Conservation (phyloP, 2,797 vertebrate genomes). For the Ctenopoma multispine region DNA sequence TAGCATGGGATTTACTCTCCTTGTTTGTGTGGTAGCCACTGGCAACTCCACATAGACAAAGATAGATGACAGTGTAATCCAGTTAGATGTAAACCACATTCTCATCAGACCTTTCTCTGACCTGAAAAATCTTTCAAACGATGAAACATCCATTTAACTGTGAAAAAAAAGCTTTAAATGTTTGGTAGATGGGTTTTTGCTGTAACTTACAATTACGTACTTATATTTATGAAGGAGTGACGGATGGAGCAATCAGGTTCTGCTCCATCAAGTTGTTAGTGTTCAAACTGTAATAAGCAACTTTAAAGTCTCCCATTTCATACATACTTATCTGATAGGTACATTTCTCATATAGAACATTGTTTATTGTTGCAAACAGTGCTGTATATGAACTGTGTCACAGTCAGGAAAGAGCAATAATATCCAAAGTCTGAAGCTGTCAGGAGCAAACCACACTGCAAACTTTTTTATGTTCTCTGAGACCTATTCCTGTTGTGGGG, state of each 20-base stretch:
- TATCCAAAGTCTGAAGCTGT: conserved; percentile 14
- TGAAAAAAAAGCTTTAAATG: conserved; percentile 9
- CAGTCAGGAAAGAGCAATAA: conserved; percentile 8
- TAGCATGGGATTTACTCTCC: conserved; percentile 31
- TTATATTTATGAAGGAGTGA: neutral
- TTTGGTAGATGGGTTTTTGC: neutral
- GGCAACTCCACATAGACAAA: conserved; percentile 54
- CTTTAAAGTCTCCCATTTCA: conserved; percentile 7
- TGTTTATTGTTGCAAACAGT: conserved; percentile 1
- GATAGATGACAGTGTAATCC: conserved; percentile 71
- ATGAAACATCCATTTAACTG: conserved; percentile 9
- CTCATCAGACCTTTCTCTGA: conserved; percentile 49
- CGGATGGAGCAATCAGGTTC: neutral
- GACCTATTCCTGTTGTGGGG: conserved; percentile 16
- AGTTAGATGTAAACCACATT: conserved; percentile 55
- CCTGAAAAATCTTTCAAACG: conserved; percentile 46
- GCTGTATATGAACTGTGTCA: conserved; percentile 10
- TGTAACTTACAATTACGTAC: neutral
- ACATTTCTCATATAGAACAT: no score
- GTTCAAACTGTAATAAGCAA: neutral
- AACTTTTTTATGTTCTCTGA: conserved; percentile 43
- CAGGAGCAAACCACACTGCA: conserved; percentile 32
- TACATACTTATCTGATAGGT: conserved; percentile 15
- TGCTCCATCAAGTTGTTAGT: neutral
- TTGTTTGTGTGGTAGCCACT: conserved; percentile 63